Conservation (phyloP, 2,888 invertebrate genomes). For the Hydropsyche betteni region DNA sequence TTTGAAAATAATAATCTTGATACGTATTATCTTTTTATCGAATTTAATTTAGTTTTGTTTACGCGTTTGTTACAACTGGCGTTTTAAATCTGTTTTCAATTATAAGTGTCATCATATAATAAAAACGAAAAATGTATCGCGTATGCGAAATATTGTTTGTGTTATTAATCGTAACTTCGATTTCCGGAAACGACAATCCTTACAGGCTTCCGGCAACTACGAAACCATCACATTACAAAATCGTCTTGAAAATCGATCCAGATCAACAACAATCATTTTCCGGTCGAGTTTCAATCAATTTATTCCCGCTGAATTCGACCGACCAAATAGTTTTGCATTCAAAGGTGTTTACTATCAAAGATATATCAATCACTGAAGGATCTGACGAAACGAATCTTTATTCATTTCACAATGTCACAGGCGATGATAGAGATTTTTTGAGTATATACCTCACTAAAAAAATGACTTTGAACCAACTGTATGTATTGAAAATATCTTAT, state of each 20-base stretch:
- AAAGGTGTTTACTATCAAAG: constrained; percentile 58
- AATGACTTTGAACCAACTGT: constrained; percentile 58
- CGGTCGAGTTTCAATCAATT: constrained; percentile 62
- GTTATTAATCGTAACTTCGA: neutral
- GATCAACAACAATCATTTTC: constrained; percentile 58
- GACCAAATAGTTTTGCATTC: constrained; percentile 61
- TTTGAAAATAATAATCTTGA: too few relatives aligned
- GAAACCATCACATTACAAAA: constrained; percentile 65
- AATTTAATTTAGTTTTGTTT: too few relatives aligned
- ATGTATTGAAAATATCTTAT: constrained; percentile 67
- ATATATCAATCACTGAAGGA: constrained; percentile 44
- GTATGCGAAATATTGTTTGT: neutral
- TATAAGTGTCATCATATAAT: too few relatives aligned
- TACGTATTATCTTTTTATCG: too few relatives aligned
- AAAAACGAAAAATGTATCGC: too few relatives aligned
- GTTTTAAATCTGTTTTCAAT: too few relatives aligned
- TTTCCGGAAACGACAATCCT: neutral
- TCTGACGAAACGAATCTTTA: constrained; percentile 31
- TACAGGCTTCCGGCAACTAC: constrained; percentile 64
- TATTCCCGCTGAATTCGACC: constrained; percentile 56
- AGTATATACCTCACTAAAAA: constrained; percentile 59
- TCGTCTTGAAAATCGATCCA: constrained; percentile 63
- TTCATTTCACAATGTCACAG: constrained; percentile 43
- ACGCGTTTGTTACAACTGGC: too few relatives aligned
- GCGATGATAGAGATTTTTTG: constrained; percentile 63